Evolutionary conservation across 2,113 vertebrate genomes (phyloP).

Genomic region (Podocnemis expansa): DNA sequence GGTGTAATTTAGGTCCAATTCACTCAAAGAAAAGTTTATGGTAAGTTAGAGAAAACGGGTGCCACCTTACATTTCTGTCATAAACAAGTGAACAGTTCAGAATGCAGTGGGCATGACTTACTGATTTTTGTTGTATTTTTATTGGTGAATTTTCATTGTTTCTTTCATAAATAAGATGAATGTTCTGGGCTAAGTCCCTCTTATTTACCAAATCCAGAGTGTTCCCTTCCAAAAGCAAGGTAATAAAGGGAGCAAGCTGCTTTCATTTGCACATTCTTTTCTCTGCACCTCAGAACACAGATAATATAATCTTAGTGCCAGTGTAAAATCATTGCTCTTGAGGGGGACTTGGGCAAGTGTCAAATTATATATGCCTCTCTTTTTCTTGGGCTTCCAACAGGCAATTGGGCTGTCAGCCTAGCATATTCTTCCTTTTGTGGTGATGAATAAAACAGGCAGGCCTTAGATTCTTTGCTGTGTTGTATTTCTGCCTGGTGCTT

Average conservation of each 20-base stretch:
- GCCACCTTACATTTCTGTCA: fast-evolving
- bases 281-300: neutral
- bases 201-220: neutral
- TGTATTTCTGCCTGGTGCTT: fast-evolving
- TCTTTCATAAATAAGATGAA: neutral
- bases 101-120: neutral
- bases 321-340: neutral
- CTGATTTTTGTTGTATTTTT: neutral
- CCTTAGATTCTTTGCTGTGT: fast-evolving
- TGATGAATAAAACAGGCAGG: neutral
- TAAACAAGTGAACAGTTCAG: neutral
- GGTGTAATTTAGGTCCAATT: neutral
- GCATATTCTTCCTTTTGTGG: neutral
- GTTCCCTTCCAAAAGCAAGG: neutral
- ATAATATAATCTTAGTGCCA: neutral
- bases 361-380: neutral
- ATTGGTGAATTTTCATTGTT: neutral
- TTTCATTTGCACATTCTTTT: neutral
- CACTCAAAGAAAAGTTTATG: neutral
- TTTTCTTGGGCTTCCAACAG: neutral
- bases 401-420: neutral
- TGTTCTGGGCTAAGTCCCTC: neutral
- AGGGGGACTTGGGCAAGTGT: neutral
- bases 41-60: neutral
- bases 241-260: neutral